Conservation (phyloP, 2,113 vertebrate species). For the Rhipidura dahli region DNA sequence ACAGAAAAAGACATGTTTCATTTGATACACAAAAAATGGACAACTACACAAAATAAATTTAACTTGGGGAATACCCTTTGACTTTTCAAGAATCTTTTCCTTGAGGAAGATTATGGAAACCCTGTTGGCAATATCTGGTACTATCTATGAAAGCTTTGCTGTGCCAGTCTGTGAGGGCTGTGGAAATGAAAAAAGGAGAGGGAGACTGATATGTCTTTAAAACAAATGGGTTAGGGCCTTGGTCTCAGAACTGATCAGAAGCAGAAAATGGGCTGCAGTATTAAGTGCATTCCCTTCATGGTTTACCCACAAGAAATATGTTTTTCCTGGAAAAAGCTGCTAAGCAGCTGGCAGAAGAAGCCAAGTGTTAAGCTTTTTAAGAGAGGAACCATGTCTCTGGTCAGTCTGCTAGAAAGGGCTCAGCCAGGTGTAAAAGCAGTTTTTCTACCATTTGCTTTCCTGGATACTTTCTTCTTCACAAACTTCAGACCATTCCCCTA, state of each 20-base stretch:
- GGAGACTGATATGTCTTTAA: background rate
- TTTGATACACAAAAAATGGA: background rate
- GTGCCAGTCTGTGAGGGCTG: background rate
- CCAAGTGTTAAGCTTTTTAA: background rate
- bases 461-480: background rate
- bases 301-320: background rate
- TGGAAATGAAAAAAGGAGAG: background rate
- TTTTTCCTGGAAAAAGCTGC: slow-evolving; percentile 4
- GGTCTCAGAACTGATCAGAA: background rate
- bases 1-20: background rate
- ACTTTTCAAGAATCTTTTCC: background rate
- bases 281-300: background rate
- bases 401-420: background rate
- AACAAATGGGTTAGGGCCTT: background rate
- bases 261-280: background rate
- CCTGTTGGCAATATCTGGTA: background rate
- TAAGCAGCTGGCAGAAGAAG: background rate
- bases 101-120: background rate
- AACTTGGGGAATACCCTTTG: background rate
- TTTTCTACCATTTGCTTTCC: background rate
- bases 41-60: background rate
- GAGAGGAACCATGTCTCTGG: background rate
- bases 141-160: background rate
- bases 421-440: background rate
- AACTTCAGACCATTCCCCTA: background rate